Evolutionary conservation across 2,797 vertebrate species (phyloP).

Genomic region (Smutsia temminckii): DNA sequence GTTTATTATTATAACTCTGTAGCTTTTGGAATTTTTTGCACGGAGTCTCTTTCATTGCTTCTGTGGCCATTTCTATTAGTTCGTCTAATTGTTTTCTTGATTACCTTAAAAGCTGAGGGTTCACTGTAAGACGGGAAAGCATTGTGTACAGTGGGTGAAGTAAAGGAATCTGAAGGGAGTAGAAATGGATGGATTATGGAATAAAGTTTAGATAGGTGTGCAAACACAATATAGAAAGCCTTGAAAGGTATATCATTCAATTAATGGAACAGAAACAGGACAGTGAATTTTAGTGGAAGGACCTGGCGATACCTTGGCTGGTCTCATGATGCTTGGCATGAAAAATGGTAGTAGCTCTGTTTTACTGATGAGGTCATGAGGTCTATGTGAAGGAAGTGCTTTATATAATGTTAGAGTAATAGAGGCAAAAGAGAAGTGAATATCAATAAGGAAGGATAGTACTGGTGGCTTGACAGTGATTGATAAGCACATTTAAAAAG

Average conservation of each 20-base stretch:
- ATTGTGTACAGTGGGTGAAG: neutral
- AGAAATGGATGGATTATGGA: neutral
- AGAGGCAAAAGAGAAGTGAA: slow-evolving; percentile 7
- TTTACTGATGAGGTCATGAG: neutral
- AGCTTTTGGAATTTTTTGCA: neutral
- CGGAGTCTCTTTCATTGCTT: neutral
- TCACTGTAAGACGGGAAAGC: neutral
- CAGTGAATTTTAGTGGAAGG: neutral
- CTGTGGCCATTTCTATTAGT: slow-evolving; percentile 5
- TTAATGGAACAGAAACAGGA: neutral
- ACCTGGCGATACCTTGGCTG: neutral
- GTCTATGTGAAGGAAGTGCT: neutral
- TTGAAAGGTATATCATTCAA: neutral
- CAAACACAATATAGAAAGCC: neutral
- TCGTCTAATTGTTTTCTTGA: slow-evolving; percentile 35
- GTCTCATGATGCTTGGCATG: neutral
- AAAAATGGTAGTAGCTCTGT: neutral
- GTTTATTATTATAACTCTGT: neutral
- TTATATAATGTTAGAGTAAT: neutral
- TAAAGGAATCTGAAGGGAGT: slow-evolving; percentile 24
- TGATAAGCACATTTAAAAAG: slow-evolving; percentile 17
- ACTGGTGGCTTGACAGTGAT: neutral
- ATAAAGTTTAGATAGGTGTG: neutral
- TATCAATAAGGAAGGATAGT: neutral
- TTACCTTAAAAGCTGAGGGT: slow-evolving; percentile 15